Percentiles rank a stretch among this genome's conserved stretches.
These are phyloP conservation scores for Cranoglanis bouderius DNA, from an alignment of 2,113 vertebrate genomes.

Conservation along the genomic window DNA sequence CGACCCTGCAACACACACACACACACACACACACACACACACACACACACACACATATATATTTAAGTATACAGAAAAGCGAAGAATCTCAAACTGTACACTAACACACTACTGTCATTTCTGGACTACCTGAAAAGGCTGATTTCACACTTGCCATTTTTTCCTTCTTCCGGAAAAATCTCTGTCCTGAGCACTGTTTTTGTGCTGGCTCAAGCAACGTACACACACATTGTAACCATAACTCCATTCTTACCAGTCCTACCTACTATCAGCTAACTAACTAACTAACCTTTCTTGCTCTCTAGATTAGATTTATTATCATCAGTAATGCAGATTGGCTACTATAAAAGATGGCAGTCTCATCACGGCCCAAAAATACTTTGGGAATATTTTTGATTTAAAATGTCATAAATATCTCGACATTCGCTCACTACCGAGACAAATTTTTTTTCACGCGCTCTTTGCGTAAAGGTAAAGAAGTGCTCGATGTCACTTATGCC, in stretches of 20 bases:
- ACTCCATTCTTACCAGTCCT: too few species aligned
- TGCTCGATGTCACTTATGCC: not conserved
- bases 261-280: too few species aligned
- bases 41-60: not conserved
- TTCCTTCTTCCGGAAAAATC: too few species aligned
- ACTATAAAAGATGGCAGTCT: not conserved
- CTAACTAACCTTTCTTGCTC: not conserved
- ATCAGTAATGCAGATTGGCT: not conserved
- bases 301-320: not conserved
- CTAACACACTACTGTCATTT: not conserved
- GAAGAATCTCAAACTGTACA: not conserved
- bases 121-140: too few species aligned
- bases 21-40: not conserved
- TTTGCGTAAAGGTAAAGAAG: not conserved
- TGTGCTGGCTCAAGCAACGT: not conserved
- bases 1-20: conserved; percentile 71
- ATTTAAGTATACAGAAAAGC: not conserved
- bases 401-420: not conserved
- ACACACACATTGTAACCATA: not conserved
- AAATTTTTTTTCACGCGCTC: not conserved
- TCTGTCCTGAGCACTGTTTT: too few species aligned
- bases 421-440: not conserved
- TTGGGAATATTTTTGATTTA: not conserved
- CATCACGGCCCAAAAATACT: not conserved
- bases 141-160: too few species aligned